Conservation (phyloP, 2,888 invertebrate species). For the Therioaphis trifolii region DNA sequence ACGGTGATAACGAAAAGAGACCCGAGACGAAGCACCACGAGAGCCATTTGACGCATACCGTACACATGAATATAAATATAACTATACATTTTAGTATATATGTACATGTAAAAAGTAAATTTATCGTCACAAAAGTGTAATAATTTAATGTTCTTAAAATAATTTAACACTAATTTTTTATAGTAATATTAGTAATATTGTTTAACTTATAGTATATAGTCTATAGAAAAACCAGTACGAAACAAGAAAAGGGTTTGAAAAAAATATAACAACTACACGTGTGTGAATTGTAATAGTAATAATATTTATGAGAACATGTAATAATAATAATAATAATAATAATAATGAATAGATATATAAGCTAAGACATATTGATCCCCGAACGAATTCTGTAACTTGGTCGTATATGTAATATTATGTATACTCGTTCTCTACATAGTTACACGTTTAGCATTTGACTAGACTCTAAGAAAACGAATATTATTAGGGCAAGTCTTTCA, state of each 20-base stretch:
- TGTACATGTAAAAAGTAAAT: conserved; percentile 11
- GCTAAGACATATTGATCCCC: conserved; percentile 42
- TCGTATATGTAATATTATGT: conserved; percentile 18
- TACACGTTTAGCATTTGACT: conserved; percentile 25
- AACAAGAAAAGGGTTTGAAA: conserved; percentile 18
- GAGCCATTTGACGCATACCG: conserved; percentile 1
- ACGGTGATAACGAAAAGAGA: background rate
- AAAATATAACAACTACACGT: conserved; percentile 27
- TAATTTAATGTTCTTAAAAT: conserved; percentile 16
- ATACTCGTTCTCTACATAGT: background rate
- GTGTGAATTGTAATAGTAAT: conserved; percentile 5
- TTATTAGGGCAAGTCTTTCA: background rate
- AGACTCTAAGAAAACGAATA: conserved; percentile 8
- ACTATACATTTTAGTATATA: background rate
- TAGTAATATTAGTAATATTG: background rate
- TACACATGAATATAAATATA: conserved; percentile 6
- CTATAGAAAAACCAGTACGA: conserved; percentile 35
- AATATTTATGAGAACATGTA: background rate
- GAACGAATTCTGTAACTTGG: conserved; percentile 41
- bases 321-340: conserved; percentile 13
- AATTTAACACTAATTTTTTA: background rate
- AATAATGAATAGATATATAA: conserved; percentile 40
- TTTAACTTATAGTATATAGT: background rate
- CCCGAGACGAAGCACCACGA: background rate
- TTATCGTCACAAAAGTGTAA: background rate